Evolutionary conservation across 1,140 invertebrate genomes (phyloP).

Genomic region (Dinothrombium tinctorium): DNA sequence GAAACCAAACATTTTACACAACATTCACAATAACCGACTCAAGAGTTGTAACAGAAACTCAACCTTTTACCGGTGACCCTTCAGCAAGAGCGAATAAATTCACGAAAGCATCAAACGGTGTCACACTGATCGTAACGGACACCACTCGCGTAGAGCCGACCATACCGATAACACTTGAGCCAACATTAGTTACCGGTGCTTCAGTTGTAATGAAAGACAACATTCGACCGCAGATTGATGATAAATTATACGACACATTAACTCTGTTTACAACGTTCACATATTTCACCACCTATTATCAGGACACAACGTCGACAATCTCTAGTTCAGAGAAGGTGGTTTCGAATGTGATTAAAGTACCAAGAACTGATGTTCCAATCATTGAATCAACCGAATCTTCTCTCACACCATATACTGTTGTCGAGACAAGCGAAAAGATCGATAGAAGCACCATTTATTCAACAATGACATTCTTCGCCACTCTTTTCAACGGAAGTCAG

Average conservation of each 20-base stretch:
- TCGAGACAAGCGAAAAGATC: constrained; percentile 14
- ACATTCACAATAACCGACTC: constrained; percentile 17
- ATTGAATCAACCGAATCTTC: neutral
- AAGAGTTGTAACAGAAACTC: constrained; percentile 11
- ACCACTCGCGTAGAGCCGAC: constrained; percentile 10
- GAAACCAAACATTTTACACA: constrained; percentile 12
- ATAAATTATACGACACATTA: constrained; percentile 9
- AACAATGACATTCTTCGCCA: constrained; percentile 17
- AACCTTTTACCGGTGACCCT: neutral
- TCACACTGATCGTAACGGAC: constrained; percentile 13
- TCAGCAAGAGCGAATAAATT: constrained; percentile 9
- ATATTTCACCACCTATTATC: constrained; percentile 67
- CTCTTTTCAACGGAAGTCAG: constrained; percentile 16
- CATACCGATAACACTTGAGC: constrained; percentile 13
- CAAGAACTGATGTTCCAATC: constrained; percentile 3
- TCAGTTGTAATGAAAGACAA: constrained; percentile 14
- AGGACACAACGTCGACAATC: constrained; percentile 48
- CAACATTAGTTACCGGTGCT: constrained; percentile 16
- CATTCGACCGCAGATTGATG: constrained; percentile 5
- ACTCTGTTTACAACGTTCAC: constrained; percentile 26
- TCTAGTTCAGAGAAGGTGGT: constrained; percentile 54
- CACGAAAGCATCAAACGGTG: constrained; percentile 11
- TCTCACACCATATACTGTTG: constrained; percentile 9
- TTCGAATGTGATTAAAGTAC: constrained; percentile 14
- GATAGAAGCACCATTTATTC: constrained; percentile 13